Evolutionary conservation across 2,888 invertebrate species (phyloP), one percentile per base, ranked within the genome.

Genomic region (Artemia sinica): DNA sequence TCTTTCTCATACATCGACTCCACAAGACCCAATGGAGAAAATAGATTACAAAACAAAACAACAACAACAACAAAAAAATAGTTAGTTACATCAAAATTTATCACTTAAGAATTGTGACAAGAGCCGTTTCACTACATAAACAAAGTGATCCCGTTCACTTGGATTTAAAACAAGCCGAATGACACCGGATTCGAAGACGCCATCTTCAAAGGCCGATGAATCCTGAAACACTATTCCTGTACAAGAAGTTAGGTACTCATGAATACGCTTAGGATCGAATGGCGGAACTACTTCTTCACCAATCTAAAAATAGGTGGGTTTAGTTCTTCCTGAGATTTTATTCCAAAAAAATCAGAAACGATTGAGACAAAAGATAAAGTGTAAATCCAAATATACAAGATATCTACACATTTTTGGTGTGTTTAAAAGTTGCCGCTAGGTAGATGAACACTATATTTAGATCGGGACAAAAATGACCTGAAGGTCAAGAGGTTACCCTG

Each of bases 121-220:
- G 10, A 58, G 10, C n/a, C 28, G 28, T 28, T 58, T 28, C 9
- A 58, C 11, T 18, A 58, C 63, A 58, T 0, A 8, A 58, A 58
- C 63, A 58, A 58, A 58, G 28, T 58, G 63, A 28, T 58, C 63
- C 63, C 63, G n/a, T 58, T n/a, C 28, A 58, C 63, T 11, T 18
- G 63, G 63, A 58, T 58, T 58, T 58, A 58, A 58, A 58, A 58
- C 63, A 18, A 58, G 63, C 63, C 63, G n/a, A 9, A 58, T 58
- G n/a, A 58, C 28, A 18, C 63, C 63, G 14, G 63, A 58, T 28
- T 58, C 63, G 14, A 10, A 58, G 9, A 8, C n/a, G 8, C 12
- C 28, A 9, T n/a, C n/a, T 18, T 18, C 63, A 58, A 58, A 28
- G 28, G 12, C 8, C n/a, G 63, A 58, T 28, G 11, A 18, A 58